A percentile compares a stretch with the other conserved stretches of the same genome.
Conservation (phyloP, 2,113 vertebrate species). For the Myrmecobius fasciatus region DNA sequence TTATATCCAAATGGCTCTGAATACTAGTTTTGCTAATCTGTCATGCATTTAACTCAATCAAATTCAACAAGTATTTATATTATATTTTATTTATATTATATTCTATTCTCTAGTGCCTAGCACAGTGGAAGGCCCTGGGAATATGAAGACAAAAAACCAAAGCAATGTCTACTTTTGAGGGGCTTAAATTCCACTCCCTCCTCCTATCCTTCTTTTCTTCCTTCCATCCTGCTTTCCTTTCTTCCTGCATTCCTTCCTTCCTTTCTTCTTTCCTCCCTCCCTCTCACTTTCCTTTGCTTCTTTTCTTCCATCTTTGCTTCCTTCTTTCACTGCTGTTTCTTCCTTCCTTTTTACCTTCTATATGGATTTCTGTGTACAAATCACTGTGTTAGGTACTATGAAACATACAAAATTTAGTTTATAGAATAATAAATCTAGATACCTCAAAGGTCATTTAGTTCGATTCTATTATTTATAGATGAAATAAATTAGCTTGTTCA, state of each 20-base stretch:
- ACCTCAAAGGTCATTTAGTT: not conserved
- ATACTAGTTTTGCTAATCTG: not conserved
- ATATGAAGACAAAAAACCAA: not conserved
- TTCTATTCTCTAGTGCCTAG: not conserved
- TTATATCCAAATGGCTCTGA: not conserved
- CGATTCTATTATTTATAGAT: not conserved
- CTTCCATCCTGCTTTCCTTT: too few relatives aligned
- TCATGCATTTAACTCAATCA: not conserved
- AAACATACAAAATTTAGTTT: not conserved
- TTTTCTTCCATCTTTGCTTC: too few relatives aligned
- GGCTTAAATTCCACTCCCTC: not conserved
- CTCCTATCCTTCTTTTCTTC: not conserved
- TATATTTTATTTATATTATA: too few relatives aligned
- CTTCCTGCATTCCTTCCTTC: not conserved
- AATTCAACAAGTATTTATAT: not conserved
- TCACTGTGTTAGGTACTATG: not conserved
- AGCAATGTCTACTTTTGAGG: not conserved
- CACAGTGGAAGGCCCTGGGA: not conserved
- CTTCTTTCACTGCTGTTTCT: too few relatives aligned
- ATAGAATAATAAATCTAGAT: not conserved
- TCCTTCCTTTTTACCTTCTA: not conserved
- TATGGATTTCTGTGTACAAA: not conserved
- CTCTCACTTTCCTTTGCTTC: too few relatives aligned
- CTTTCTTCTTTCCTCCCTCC: not conserved
- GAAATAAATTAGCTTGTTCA: not conserved